Percentiles rank a stretch among this genome's conserved stretches.
These are phyloP conservation scores for Lottia gigantea DNA, from an alignment of 2,888 invertebrate genomes.

Conservation along the genomic window DNA sequence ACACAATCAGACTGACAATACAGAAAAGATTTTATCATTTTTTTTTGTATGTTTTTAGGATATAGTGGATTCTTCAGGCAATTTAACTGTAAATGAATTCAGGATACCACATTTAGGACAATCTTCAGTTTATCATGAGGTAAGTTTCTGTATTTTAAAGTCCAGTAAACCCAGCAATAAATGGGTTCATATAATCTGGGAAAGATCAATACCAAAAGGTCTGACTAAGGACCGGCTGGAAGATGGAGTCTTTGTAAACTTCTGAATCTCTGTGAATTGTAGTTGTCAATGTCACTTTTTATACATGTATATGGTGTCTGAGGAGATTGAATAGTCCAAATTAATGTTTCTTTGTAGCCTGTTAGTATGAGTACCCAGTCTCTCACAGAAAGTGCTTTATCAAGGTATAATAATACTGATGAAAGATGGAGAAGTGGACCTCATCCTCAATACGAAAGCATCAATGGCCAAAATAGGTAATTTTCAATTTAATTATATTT, in stretches of 20 bases:
- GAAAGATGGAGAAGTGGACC: constrained; percentile 92
- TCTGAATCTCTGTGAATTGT: too few species aligned
- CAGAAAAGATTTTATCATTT: too few species aligned
- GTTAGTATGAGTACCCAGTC: constrained; percentile 75
- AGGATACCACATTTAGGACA: constrained; percentile 89
- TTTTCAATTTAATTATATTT: too few species aligned
- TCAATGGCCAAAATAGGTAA: constrained; percentile 89
- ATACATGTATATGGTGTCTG: too few species aligned
- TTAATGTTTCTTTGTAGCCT: neutral
- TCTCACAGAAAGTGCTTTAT: constrained; percentile 84
- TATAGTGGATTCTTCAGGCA: constrained; percentile 85
- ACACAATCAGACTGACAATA: too few species aligned
- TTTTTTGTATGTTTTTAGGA: constrained; percentile 71
- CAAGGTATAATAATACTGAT: constrained; percentile 89
- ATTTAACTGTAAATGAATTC: constrained; percentile 79
- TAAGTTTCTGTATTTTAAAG: constrained; percentile 31
- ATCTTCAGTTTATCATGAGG: constrained; percentile 92
- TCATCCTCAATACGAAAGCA: constrained; percentile 85
- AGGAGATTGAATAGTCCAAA: too few species aligned
- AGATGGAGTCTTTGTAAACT: too few species aligned
- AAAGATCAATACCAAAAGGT: too few species aligned
- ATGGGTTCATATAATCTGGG: too few species aligned
- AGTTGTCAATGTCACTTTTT: too few species aligned
- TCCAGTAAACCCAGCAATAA: too few species aligned
- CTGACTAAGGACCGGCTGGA: too few species aligned